These are phyloP conservation scores for Neotoma lepida DNA, from an alignment of 2,113 vertebrate species.

Conservation along the genomic window DNA sequence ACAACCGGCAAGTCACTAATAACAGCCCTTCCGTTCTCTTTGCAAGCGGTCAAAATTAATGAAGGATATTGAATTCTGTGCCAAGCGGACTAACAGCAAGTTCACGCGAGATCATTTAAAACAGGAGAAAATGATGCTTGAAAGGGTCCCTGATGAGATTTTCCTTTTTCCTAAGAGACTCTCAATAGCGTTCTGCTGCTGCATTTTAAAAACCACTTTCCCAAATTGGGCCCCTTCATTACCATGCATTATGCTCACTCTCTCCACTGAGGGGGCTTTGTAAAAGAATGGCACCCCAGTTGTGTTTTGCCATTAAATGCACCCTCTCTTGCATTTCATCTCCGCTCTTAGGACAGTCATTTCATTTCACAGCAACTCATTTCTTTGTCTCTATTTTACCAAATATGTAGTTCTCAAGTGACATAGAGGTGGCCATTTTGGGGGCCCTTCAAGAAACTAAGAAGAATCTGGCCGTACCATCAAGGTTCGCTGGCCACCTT, in stretches of 20 bases:
- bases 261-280: constrained; percentile 62
- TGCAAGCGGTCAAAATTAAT: constrained; percentile 63
- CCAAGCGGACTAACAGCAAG: constrained; percentile 61
- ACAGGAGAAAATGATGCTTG: constrained; percentile 71
- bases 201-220: constrained; percentile 78
- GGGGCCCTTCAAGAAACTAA: neutral
- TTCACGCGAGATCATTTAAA: constrained; percentile 74
- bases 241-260: constrained; percentile 69
- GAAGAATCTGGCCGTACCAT: neutral
- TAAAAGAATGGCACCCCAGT: constrained; percentile 67
- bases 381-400: constrained; percentile 67
- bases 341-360: constrained; percentile 43
- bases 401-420: constrained; percentile 45
- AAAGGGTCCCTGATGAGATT: constrained; percentile 76
- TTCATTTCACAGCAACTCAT: constrained; percentile 53
- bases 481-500: neutral
- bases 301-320: constrained; percentile 64
- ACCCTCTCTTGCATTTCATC: constrained; percentile 59
- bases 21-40: constrained; percentile 66
- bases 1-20: constrained; percentile 65
- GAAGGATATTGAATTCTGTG: constrained; percentile 62
- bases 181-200: constrained; percentile 65
- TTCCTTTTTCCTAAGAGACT: constrained; percentile 72
- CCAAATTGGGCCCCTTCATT: constrained; percentile 75
- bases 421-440: neutral